phyloP scores from a whole-genome alignment of 2,888 invertebrate species.

The Lottia gigantea region DNA sequence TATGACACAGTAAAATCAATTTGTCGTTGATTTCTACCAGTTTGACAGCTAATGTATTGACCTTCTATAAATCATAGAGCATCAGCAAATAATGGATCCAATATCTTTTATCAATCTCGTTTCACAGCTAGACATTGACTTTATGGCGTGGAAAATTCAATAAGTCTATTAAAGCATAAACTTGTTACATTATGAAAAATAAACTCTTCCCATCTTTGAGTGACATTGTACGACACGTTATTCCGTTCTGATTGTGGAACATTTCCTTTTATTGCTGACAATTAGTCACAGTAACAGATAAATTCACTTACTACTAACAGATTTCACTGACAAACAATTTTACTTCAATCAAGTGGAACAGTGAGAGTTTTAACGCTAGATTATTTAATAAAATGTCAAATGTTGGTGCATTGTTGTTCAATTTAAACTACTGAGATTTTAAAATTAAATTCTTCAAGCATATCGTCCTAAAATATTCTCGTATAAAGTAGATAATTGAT shows the following conservation, averaged over 20 bases:
- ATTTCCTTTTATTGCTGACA: conserved; percentile 1
- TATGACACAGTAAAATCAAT: conserved; percentile 5
- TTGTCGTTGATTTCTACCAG: conserved; percentile 9
- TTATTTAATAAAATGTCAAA: conserved; percentile 10
- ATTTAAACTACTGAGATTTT: too few species aligned
- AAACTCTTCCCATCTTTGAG: conserved; percentile 10
- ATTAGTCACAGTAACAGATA: conserved; percentile 10
- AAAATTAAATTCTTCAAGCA: too few species aligned
- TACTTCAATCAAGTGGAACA: conserved; percentile 5
- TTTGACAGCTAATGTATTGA: conserved; percentile 9
- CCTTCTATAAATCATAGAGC: not conserved
- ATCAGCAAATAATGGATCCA: not conserved
- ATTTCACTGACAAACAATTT: conserved; percentile 7
- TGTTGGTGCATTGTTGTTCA: not conserved
- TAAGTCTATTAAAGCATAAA: conserved; percentile 28
- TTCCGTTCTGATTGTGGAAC: conserved; percentile 2
- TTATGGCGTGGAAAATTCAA: conserved; percentile 30
- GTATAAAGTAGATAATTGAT: too few species aligned
- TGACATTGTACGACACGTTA: conserved; percentile 6
- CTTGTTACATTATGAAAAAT: conserved; percentile 18
- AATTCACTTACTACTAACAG: conserved; percentile 7
- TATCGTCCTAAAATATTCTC: too few species aligned
- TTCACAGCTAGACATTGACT: conserved; percentile 26
- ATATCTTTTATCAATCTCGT: conserved; percentile 8
- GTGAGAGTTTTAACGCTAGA: not conserved